Evolutionary conservation across 1,140 invertebrate species (phyloP), one percentile per base, ranked within the genome.

Genomic region (Tetragonula clypearis): DNA sequence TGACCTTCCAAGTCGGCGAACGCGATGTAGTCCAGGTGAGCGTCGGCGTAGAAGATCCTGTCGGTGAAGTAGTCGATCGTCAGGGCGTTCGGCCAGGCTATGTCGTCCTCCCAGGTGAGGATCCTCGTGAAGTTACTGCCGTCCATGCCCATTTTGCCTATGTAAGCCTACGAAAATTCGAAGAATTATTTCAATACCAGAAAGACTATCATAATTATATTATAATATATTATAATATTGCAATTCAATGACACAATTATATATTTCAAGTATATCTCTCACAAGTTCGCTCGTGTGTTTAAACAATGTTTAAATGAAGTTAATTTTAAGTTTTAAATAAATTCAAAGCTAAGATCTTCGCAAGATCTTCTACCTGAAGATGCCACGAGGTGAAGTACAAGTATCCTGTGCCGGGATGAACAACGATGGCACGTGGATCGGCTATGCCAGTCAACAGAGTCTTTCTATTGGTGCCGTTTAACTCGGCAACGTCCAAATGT

Each of bases 61-160:
- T 99, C 97, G 6, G 98, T 98, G 92, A 99, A 99, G 92, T 99
- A 99, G 92, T 99, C 99, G 75, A 99, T 98, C 0, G 99, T 98
- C 1, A 99, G 93, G 6, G 99, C 99, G 94, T 99, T 99, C 0
- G 99, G 99, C 99, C 99, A 99, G 23, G 99, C 99, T 26, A 99
- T 97, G 90, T 99, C 98, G 82, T 99, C 96, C 91, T 99, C 97
- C 96, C 98, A 98, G 19, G 97, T 99, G 12, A 99, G 95, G 86
- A 99, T 98, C 77, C 97, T 96, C 0, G 97, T 98, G 87, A 99
- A 97, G 90, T 99, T 99, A 3, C 97, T 97, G 0, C 99, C 99
- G 92, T 99, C 99, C 98, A 99, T 98, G 74, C 98, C 98, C 94
- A 99, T 97, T 94, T 99, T 98, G n/a, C 98, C 99, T 87, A 99